Evolutionary conservation across 2,113 vertebrate genomes (phyloP).

Genomic region (Corythornis vintsioides): DNA sequence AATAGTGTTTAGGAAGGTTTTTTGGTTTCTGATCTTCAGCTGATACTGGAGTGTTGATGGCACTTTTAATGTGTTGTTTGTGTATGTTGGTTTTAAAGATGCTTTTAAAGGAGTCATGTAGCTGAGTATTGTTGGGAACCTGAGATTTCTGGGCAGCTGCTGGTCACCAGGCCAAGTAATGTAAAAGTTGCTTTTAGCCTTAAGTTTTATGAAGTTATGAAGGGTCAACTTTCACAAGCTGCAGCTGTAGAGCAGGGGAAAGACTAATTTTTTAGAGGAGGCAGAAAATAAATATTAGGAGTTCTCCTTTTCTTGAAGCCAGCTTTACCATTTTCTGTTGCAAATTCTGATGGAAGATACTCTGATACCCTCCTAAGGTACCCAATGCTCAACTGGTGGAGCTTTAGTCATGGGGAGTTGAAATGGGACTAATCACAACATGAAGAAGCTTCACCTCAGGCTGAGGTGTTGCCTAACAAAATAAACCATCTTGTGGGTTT

Average conservation of each 20-base stretch:
- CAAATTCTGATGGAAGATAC: not conserved
- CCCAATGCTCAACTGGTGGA: too few species aligned
- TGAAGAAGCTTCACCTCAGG: too few species aligned
- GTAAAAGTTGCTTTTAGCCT: not conserved
- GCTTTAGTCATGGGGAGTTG: too few species aligned
- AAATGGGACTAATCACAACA: too few species aligned
- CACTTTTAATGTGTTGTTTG: too few species aligned
- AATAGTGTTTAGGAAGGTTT: too few species aligned
- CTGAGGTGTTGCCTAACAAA: too few species aligned
- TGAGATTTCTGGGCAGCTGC: not conserved
- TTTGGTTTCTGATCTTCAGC: too few species aligned
- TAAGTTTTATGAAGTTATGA: not conserved
- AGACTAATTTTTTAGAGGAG: not conserved
- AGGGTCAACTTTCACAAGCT: not conserved
- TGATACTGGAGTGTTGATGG: too few species aligned
- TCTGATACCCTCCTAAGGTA: too few species aligned
- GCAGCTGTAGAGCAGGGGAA: not conserved
- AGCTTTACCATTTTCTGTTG: not conserved
- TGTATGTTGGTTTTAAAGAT: not conserved
- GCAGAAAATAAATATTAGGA: too few species aligned
- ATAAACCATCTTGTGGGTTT: not conserved
- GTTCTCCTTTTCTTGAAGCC: not conserved
- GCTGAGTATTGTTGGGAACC: not conserved
- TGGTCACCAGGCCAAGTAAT: not conserved
- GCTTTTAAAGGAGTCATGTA: not conserved